These are phyloP conservation scores for Hippocampus comes DNA, from an alignment of 2,113 vertebrate genomes.

Conservation along the genomic window DNA sequence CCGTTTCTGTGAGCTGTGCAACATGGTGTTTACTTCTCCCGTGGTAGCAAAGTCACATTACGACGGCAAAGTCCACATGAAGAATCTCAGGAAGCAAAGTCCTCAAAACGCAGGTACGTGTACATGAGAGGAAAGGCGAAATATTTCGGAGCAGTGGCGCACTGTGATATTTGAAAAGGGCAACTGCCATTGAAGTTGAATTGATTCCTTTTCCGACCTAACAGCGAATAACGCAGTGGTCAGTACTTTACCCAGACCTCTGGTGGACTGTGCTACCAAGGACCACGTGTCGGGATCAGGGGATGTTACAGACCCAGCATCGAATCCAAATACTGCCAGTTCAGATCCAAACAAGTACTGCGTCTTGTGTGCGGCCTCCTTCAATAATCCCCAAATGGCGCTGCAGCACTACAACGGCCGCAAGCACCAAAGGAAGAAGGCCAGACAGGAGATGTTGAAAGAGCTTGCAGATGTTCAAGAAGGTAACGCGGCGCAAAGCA, in stretches of 20 bases:
- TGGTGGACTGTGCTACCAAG: slow-evolving; percentile 1
- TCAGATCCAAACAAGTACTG: slow-evolving; percentile 75
- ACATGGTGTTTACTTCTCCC: slow-evolving; percentile 76
- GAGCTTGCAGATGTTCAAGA: slow-evolving; percentile 61
- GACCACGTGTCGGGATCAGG: slow-evolving; percentile 17
- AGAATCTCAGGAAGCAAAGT: slow-evolving; percentile 69
- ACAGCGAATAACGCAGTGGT: slow-evolving; percentile 16
- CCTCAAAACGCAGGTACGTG: slow-evolving; percentile 44
- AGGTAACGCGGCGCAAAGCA: slow-evolving; percentile 28
- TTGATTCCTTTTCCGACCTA: slow-evolving; percentile 2
- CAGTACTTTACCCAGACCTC: background rate
- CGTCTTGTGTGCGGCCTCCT: slow-evolving; percentile 73
- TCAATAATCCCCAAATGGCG: slow-evolving; percentile 75
- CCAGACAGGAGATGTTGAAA: slow-evolving; percentile 67
- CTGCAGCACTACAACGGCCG: slow-evolving; percentile 79
- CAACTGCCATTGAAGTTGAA: background rate
- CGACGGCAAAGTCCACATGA: slow-evolving; percentile 76
- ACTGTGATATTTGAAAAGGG: background rate
- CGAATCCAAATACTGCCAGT: background rate
- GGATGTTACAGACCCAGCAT: background rate
- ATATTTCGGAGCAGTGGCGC: background rate
- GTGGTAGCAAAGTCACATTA: slow-evolving; percentile 76
- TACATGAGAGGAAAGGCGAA: background rate
- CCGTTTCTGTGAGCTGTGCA: slow-evolving; percentile 77
- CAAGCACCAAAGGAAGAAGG: slow-evolving; percentile 80